Base-by-base conservation (phyloP, 1,140 invertebrate species). In the Trachelipus rathkii region DNA sequence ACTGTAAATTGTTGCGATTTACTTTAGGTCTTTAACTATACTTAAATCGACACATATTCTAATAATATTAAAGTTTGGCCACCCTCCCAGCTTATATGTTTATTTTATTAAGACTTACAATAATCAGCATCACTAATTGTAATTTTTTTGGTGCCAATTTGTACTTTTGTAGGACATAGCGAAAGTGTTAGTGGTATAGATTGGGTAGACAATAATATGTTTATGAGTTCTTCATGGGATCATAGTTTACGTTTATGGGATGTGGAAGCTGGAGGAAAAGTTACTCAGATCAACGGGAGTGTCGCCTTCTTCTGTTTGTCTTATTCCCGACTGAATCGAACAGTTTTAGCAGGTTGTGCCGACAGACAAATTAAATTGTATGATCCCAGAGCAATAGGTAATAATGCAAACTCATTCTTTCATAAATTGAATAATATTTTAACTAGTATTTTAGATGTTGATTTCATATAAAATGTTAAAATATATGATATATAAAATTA, bases 241-340 rank as follows among this genome's bases (percentile, higher is more conserved):
- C 96, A 99, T 83, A 95, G 95, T 0, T 86, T 99, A 10, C 92
- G 93, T 84, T 82, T 97, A 5, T 99, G 97, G 97, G 96, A 99
- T 86, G 87, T 93, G 24, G 91, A 95, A 85, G 84, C 93, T 44
- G 50, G 2, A 4, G 50, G 50, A 60, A 60, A 15, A 19, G 8
- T 60, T 13, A 15, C 50, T 19, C 50, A 60, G 50, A 60, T 60
- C 50, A 60, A 19, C 8, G 50, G 50, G 50, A 60, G 19, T 60
- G 50, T 60, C 19, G 50, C 50, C 8, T 60, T 60, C 19, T 60
- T 60, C 50, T 60, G 50, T 19, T 60, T 60, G 8, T 60, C 50
- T 2, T 60, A 60, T 19, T 60, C 50, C 11, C 11, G 1, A 19
- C 50, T 60, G 1, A 60, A 60, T 19, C 50, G 50, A 1, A 60